Percentiles rank a stretch among this genome's conserved stretches.
These are phyloP conservation scores for Ciconia boyciana DNA, from an alignment of 2,113 vertebrate genomes.

Conservation along the genomic window DNA sequence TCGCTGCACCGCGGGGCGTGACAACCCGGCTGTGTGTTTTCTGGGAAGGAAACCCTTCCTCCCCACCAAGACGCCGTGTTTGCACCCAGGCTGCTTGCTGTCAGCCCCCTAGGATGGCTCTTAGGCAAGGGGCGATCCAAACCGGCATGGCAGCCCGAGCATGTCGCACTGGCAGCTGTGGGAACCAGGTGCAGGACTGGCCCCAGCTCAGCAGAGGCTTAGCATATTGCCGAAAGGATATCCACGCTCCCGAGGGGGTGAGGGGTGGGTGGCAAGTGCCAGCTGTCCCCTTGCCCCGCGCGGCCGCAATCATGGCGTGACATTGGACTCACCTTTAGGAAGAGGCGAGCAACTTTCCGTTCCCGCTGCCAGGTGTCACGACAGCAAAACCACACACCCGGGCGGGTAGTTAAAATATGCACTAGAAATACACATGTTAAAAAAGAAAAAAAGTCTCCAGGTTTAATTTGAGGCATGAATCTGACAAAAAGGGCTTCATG, in stretches of 20 bases:
- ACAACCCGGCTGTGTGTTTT: neutral
- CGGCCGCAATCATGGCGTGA: neutral
- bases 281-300: neutral
- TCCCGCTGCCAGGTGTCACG: neutral
- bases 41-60: neutral
- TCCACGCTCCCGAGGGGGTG: fast-evolving
- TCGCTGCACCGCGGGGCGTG: fast-evolving
- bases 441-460: neutral
- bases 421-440: neutral
- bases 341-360: neutral
- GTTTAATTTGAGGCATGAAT: neutral
- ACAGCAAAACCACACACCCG: neutral
- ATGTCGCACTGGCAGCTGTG: neutral
- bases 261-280: neutral
- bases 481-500: neutral
- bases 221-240: neutral
- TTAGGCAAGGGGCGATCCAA: fast-evolving
- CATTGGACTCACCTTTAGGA: neutral
- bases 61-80: fast-evolving
- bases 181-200: neutral
- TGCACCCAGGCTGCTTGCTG: neutral
- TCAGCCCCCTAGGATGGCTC: neutral
- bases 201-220: neutral
- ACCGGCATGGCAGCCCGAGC: fast-evolving
- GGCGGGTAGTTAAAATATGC: neutral